Base-by-base conservation (phyloP, 2,113 vertebrate species). In the Pachyramphus minor region DNA sequence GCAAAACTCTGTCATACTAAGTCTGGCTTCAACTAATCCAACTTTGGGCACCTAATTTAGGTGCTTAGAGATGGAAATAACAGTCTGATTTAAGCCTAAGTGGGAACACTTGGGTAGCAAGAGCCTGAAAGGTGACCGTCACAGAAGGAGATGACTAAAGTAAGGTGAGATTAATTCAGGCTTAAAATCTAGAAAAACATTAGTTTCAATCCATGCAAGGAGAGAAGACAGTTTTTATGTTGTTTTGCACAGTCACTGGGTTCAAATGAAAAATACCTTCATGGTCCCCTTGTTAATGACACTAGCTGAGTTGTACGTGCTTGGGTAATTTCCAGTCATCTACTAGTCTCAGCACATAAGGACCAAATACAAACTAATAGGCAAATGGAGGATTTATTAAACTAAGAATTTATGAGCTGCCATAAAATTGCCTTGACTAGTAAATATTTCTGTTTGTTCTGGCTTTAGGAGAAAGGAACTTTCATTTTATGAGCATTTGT, bases 71-170 rank as follows among this genome's bases (percentile, higher is more conserved):
- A n/a, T 24, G 12, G 27, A 31, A 88, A 62, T 13, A n/a, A 42
- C 12, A 80, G 31, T 0, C 31, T 64, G 11, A 5, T 27, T 1
- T 3, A 7, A 5, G 13, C 27, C 22, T 2, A 27, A 74, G 35
- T 4, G 18, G 31, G 37, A 69, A 20, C 0, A 0, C 8, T 58
- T 39, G 18, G 4, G 24, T 31, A 58, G 28, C 22, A 47, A 53
- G 31, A 15, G 9, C 19, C 52, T 49, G 35, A 8, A 59, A 30
- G 9, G 16, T 5, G 9, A 20, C 16, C 13, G 33, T 7, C 5
- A 5, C 0, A 0, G n/a, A 9, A 74, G 15, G 27, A 62, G 16
- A 13, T 13, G 16, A 19, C n/a, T 42, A 27, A 39, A 78, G 16
- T 1, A 56, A 81, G 2, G 35, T 6, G 24, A 94, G 20, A 66